Evolutionary conservation across 2,113 vertebrate genomes (phyloP), one percentile per base, ranked within the genome.

Genomic region (Nymphicus hollandicus): DNA sequence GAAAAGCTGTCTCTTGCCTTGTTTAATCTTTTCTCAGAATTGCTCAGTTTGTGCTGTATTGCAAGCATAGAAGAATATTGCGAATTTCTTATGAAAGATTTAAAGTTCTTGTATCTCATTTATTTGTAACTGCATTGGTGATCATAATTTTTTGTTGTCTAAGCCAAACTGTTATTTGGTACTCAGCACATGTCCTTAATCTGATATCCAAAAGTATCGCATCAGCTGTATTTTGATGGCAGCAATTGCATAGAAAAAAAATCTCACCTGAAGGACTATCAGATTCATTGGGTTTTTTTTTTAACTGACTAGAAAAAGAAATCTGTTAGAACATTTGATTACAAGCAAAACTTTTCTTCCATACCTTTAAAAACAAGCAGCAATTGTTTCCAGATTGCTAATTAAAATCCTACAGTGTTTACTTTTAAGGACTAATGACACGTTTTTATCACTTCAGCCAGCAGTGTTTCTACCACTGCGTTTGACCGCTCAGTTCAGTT

Each of bases 211-310:
- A 64, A 91, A 95, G 86, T 56, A 61, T 55, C 23, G 11, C 41
- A 71, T 96, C 69, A 93, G 69, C 86, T 94, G 11, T 84, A 84
- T 93, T 96, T 94, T 76, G 52, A 72, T 92, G 76, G 19, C 64
- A 89, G 37, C 28, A 46, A 3, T 76, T 88, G 56, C 83, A 49
- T 17, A 71, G 61, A 61, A 41, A 61, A 61, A 91, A 93, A 88
- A 41, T 56, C 61, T 82, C n/a, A 87, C 44, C 22, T 76, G 78
- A 87, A 95, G 70, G n/a, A 72, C 69, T 86, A 15, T 33, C 11
- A 66, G 41, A 49, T 68, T 79, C 22, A 78, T 23, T 73, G 24
- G 11, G 25, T 12, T 43, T 71, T 66, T 50, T 39, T 37, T 79
- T 86, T 65, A 50, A 52, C 35, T 55, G 20, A 73, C 11, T 47